Evolutionary conservation across 1,140 invertebrate genomes (phyloP).

Genomic region (Homarus americanus): DNA sequence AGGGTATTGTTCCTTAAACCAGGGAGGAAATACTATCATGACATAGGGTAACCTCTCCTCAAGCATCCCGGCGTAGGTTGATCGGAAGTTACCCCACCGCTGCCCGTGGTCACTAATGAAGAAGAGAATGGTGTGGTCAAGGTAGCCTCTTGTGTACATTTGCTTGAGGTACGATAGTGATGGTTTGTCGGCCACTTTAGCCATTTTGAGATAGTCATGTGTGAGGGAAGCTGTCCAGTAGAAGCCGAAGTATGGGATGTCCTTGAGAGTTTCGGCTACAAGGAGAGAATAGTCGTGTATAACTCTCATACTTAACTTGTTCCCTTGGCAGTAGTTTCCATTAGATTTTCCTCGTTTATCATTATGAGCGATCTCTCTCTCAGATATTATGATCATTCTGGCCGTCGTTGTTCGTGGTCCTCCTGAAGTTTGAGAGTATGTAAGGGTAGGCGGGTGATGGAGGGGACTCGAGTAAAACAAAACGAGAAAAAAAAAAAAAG

Average conservation of each 20-base stretch:
- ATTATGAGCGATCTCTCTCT: slow-evolving; percentile 16
- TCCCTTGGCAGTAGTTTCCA: neutral
- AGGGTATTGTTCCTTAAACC: slow-evolving; percentile 83
- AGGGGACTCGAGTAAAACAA: too few species aligned
- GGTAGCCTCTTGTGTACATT: slow-evolving; percentile 75
- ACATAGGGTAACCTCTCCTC: slow-evolving; percentile 94
- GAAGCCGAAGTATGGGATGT: slow-evolving; percentile 25
- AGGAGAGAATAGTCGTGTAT: slow-evolving; percentile 44
- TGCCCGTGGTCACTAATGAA: slow-evolving; percentile 96
- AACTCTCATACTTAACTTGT: neutral
- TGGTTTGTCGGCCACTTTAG: neutral
- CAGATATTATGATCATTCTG: slow-evolving; percentile 25
- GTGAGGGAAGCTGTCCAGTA: slow-evolving; percentile 22
- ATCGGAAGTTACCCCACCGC: slow-evolving; percentile 88
- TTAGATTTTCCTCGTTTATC: neutral
- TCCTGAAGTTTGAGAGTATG: too few species aligned
- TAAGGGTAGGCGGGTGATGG: too few species aligned
- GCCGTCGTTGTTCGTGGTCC: too few species aligned
- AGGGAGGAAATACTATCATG: slow-evolving; percentile 87
- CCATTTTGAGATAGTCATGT: slow-evolving; percentile 13
- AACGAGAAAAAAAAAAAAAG: too few species aligned
- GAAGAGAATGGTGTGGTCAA: slow-evolving; percentile 83
- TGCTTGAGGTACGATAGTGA: slow-evolving; percentile 18
- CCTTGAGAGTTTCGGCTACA: neutral
- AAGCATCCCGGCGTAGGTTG: slow-evolving; percentile 89